phyloP scores from a whole-genome alignment of 2,113 vertebrate genomes.

The Tangachromis dhanisi region DNA sequence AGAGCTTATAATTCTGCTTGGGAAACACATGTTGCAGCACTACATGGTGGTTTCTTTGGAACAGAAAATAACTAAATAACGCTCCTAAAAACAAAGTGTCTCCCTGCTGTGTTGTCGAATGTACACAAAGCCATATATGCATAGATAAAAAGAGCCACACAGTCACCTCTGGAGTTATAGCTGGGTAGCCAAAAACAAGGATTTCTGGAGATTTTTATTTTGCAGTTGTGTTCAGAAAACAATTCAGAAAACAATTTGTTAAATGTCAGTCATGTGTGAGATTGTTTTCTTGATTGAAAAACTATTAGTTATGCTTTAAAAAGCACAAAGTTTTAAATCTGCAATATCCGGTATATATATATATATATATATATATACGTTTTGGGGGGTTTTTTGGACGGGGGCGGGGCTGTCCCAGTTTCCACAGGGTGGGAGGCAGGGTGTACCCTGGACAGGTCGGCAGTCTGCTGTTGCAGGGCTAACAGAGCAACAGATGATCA shows the following conservation, averaged over 20 bases:
- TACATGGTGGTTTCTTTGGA: neutral
- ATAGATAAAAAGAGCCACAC: neutral
- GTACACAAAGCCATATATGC: neutral
- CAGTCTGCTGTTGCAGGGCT: neutral
- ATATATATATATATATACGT: neutral
- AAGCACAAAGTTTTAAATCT: neutral
- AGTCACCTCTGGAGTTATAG: neutral
- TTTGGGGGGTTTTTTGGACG: rapidly evolving
- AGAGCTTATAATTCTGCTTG: neutral
- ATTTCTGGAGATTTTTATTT: neutral
- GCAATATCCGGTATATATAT: neutral
- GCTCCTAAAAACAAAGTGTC: neutral
- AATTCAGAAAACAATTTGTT: neutral
- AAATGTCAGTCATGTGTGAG: neutral
- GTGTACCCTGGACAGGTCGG: neutral
- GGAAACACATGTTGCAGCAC: neutral
- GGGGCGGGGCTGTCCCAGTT: rapidly evolving
- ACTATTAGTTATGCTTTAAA: neutral
- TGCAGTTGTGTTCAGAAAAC: neutral
- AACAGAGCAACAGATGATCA: neutral
- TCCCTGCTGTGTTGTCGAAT: neutral
- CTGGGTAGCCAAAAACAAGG: neutral
- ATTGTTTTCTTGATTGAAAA: neutral
- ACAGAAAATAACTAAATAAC: neutral
- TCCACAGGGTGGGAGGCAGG: neutral